Evolutionary conservation across 2,113 vertebrate species (phyloP).

Genomic region (Symphodus melops): DNA sequence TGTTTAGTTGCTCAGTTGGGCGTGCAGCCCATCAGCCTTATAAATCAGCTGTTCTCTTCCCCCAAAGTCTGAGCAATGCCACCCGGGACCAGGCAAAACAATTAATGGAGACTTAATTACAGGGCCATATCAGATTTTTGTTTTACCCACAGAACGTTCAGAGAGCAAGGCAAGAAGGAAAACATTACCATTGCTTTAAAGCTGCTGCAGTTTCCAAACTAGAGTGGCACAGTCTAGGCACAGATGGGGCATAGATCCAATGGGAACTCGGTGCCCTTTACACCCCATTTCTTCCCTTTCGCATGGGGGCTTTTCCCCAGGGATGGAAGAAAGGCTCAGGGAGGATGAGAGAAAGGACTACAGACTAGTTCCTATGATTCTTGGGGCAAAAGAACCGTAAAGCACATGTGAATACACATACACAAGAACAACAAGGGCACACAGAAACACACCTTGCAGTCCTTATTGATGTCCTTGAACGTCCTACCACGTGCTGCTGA

Average conservation of each 20-base stretch:
- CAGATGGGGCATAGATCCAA: conserved; percentile 73
- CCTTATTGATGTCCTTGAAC: conserved; percentile 23
- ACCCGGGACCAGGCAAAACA: conserved; percentile 68
- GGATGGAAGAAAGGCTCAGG: conserved; percentile 40
- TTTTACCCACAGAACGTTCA: conserved; percentile 56
- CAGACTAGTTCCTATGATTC: conserved; percentile 50
- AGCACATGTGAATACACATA: conserved; percentile 15
- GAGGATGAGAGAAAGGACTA: conserved; percentile 59
- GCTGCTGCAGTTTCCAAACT: conserved; percentile 26
- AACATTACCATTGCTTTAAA: conserved; percentile 14
- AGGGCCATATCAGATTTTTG: conserved; percentile 60
- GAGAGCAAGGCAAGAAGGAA: conserved; percentile 36
- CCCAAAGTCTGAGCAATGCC: conserved; percentile 57
- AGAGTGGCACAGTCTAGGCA: conserved; percentile 68
- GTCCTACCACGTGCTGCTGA: background rate
- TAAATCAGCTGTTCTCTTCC: conserved; percentile 65
- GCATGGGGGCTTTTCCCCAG: conserved; percentile 71
- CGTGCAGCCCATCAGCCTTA: conserved; percentile 65
- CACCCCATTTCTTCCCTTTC: conserved; percentile 75
- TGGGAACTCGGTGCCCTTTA: conserved; percentile 82
- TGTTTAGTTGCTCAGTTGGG: conserved; percentile 74
- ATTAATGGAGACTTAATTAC: conserved; percentile 78
- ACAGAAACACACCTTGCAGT: conserved; percentile 42
- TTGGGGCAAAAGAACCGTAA: conserved; percentile 24
- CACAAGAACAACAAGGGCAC: conserved; percentile 3